Evolutionary conservation across 2,113 vertebrate genomes (phyloP), one percentile per base, ranked within the genome.

Genomic region (Oryzias woworae): DNA sequence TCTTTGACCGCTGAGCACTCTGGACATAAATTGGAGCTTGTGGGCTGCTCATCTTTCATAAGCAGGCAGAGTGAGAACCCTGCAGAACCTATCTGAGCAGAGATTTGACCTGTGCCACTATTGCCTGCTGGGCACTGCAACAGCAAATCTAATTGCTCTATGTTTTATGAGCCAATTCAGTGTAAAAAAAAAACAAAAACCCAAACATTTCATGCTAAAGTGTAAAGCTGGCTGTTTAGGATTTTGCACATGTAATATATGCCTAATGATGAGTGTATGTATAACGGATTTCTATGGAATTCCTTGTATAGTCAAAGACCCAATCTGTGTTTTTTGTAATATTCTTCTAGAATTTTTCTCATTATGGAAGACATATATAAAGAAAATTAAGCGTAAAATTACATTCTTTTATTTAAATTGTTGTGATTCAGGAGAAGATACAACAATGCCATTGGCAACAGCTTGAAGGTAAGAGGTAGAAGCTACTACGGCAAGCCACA

Each of bases 121-220:
- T 7, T 69, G 72, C 80, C 84, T 78, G 66, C 63, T 16, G 78
- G 85, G 69, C 83, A 55, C 53, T 68, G 66, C 75, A 51, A 62
- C 62, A 64, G 66, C 70, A 58, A 62, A 78, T 69, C 83, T 84
- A 88, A 88, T 88, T 89, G 85, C 84, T 75, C 75, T 18, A 69
- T 72, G 78, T 82, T 78, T 84, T 81, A 78, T 57, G 63, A 86
- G 71, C 36, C 36, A 36, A 12, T 10, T 64, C 74, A 83, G 44
- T 1, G 20, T 20, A 20, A 20, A 20, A 20, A 20, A 53, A 58
- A 81, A 84, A 81, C 86, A 75, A 66, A 26, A 73, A 58, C 77
- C n/a, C n/a, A 69, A 13, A 61, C 66, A 77, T 83, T 81, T 81
- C 59, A 71, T 74, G 65, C 70, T 70, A 81, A 75, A 42, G 58